Conservation (phyloP, 2,888 invertebrate genomes). For the Eristalis intricaria region DNA sequence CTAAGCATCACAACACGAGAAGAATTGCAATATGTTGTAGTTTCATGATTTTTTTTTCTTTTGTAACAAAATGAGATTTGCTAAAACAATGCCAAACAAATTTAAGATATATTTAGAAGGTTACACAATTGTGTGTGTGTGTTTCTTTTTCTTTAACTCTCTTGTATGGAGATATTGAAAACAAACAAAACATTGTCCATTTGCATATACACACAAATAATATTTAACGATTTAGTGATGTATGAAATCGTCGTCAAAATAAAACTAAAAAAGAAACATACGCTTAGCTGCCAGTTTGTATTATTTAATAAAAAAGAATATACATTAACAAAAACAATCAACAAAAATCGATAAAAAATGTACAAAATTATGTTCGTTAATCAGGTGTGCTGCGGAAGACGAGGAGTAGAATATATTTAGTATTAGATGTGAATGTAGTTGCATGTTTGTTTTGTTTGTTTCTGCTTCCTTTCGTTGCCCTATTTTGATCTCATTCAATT, state of each 20-base stretch:
- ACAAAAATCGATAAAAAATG: background rate
- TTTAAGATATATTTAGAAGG: constrained; percentile 12
- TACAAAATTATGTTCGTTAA: background rate
- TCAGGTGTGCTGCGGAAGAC: background rate
- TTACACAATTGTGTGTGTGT: constrained; percentile 29
- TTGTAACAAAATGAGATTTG: constrained; percentile 27
- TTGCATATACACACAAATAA: constrained; percentile 47
- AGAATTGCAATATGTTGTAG: background rate
- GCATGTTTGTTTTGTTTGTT: background rate
- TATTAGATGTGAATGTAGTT: background rate
- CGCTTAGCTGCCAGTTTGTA: constrained; percentile 70
- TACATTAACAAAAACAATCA: constrained; percentile 80
- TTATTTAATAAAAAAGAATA: constrained; percentile 86
- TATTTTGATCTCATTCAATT: background rate
- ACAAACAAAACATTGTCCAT: constrained; percentile 52
- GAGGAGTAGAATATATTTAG: background rate
- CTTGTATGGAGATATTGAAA: constrained; percentile 39
- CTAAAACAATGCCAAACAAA: constrained; percentile 58
- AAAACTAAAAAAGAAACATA: constrained; percentile 26
- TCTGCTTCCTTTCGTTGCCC: background rate
- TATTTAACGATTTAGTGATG: constrained; percentile 26
- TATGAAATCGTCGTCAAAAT: constrained; percentile 8
- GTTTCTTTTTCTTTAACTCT: constrained; percentile 19
- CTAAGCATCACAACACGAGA: constrained; percentile 41
- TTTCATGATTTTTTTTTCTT: background rate